Percentiles rank a stretch among this genome's conserved stretches.
Conservation (phyloP, 1,140 invertebrate genomes). For the Zaprionus inermis region DNA sequence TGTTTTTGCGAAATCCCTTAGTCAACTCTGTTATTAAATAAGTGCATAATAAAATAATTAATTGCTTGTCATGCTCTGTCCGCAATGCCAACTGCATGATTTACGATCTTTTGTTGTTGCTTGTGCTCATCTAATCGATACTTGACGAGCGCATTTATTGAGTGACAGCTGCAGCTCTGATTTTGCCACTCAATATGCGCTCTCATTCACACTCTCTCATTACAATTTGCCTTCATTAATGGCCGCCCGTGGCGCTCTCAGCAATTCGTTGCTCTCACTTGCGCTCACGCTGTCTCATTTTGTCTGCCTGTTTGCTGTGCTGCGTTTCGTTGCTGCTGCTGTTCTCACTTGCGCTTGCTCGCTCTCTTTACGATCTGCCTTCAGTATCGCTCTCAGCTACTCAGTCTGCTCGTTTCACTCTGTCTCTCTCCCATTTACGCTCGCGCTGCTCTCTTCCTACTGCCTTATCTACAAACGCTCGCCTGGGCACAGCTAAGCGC, state of each 20-base stretch:
- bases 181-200: background rate
- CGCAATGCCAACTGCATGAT: background rate
- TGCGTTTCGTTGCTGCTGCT: background rate
- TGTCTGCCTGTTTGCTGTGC: too few species aligned
- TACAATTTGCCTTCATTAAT: too few species aligned
- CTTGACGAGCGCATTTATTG: background rate
- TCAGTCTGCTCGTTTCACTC: too few species aligned
- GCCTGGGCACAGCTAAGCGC: too few species aligned
- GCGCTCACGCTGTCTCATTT: too few species aligned
- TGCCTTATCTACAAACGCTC: background rate
- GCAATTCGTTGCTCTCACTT: too few species aligned
- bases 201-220: background rate
- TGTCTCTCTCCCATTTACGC: background rate
- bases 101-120: background rate
- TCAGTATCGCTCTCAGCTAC: background rate
- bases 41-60: background rate
- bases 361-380: background rate
- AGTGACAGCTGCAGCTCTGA: background rate
- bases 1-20: background rate
- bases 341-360: background rate
- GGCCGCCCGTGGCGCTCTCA: too few species aligned
- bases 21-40: constrained; percentile 1
- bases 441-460: background rate
- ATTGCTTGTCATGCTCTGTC: constrained; percentile 1
- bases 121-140: background rate